Percentiles rank a stretch among this genome's conserved stretches.
phyloP scores from a whole-genome alignment of 2,113 vertebrate genomes.

The Callocephalon fimbriatum region DNA sequence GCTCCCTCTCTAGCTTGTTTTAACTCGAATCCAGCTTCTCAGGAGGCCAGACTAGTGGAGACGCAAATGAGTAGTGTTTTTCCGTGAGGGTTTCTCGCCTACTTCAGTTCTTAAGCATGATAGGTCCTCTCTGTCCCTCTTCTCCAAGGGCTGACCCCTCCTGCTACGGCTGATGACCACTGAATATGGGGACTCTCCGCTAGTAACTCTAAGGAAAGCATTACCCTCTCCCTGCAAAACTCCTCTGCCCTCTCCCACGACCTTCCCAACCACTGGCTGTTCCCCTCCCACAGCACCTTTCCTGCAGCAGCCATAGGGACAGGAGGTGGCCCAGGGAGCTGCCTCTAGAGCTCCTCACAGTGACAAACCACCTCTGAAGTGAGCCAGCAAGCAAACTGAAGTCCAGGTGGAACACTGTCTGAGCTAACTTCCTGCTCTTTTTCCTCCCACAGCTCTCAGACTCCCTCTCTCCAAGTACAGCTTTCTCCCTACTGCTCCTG shows the following conservation, averaged over 20 bases:
- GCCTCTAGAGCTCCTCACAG: not conserved
- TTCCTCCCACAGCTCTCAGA: not conserved
- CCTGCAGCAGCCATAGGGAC: not conserved
- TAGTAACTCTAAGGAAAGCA: not conserved
- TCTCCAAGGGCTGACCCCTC: not conserved
- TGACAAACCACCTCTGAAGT: not conserved
- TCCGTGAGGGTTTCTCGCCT: not conserved
- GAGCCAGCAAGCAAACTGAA: not conserved
- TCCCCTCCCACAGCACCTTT: not conserved
- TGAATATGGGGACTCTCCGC: not conserved
- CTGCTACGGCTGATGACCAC: not conserved
- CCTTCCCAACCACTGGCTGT: not conserved
- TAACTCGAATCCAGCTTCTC: not conserved
- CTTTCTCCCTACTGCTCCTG: not conserved
- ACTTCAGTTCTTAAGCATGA: not conserved
- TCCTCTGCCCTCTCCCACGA: accelerated
- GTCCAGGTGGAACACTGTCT: accelerated
- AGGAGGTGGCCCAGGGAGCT: not conserved
- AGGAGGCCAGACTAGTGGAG: not conserved
- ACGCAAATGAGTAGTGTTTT: not conserved
- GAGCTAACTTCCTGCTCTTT: not conserved
- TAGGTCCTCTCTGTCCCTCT: not conserved
- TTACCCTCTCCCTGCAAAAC: not conserved
- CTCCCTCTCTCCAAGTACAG: not conserved
- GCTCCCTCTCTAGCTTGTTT: not conserved